Percentiles rank a stretch among this genome's conserved stretches.
phyloP scores from a whole-genome alignment of 2,888 invertebrate species.

The Opisthograptis luteolata region DNA sequence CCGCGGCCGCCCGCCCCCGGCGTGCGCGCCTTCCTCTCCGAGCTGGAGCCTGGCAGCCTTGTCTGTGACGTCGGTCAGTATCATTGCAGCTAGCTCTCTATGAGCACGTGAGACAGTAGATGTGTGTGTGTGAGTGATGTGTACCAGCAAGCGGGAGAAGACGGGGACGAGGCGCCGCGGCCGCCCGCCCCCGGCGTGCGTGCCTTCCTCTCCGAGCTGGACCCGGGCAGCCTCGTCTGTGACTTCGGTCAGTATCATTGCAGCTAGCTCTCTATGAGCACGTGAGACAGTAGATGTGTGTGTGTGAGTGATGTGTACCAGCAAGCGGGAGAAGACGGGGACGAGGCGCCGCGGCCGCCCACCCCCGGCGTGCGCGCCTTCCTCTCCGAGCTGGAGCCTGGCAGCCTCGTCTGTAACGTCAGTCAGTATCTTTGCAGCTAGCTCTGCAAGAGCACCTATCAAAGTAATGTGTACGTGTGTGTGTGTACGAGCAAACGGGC shows the following conservation, averaged over 20 bases:
- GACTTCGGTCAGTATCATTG: conserved; percentile 91
- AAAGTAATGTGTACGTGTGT: conserved; percentile 97
- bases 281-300: too few species aligned
- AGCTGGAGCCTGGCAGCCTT: conserved; percentile 95
- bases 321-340: conserved; percentile 89
- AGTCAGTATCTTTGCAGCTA: conserved; percentile 83
- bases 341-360: conserved; percentile 62
- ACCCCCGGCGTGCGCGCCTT: conserved; percentile 93
- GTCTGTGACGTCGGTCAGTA: conserved; percentile 96
- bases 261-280: too few species aligned
- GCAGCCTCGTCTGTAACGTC: conserved; percentile 97
- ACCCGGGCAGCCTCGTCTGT: conserved; percentile 96
- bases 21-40: conserved; percentile 92
- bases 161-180: conserved; percentile 69
- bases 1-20: conserved; percentile 85
- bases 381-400: conserved; percentile 93
- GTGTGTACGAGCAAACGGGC: conserved; percentile 96
- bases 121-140: conserved; percentile 97
- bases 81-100: neutral
- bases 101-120: too few species aligned
- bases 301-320: conserved; percentile 98
- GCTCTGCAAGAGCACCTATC: too few species aligned
- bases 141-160: conserved; percentile 94
- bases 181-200: conserved; percentile 88
- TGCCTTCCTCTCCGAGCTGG: conserved; percentile 93